These are phyloP conservation scores for Mesorhabditis sp. DNA, from an alignment of 2,888 invertebrate genomes.

Conservation along the genomic window DNA sequence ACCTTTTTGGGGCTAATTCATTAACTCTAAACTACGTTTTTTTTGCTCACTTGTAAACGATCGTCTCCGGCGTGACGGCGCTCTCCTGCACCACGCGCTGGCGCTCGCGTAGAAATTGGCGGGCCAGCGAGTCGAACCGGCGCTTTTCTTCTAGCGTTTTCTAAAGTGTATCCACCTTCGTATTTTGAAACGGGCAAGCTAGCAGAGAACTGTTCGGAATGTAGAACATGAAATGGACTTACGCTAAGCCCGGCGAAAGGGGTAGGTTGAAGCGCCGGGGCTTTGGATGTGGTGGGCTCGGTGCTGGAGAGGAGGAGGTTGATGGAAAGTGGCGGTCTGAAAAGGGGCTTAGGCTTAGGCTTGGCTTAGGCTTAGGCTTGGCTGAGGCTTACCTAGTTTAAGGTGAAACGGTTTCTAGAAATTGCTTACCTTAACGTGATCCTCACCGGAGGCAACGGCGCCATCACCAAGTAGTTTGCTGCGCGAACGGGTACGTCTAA, in stretches of 20 bases:
- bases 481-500: neutral
- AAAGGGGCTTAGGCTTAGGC: too few relatives aligned
- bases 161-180: neutral
- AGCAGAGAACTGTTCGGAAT: neutral
- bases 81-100: neutral
- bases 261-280: neutral
- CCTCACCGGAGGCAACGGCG: neutral
- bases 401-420: neutral
- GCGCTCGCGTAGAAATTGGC: neutral
- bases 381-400: neutral
- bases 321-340: neutral
- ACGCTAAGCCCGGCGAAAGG: neutral
- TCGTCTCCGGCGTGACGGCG: neutral
- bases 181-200: too few relatives aligned
- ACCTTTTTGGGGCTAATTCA: too few relatives aligned
- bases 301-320: conserved; percentile 3
- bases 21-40: too few relatives aligned
- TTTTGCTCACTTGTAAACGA: neutral
- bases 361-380: too few relatives aligned
- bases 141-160: neutral
- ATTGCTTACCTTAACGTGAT: neutral
- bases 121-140: neutral
- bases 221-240: neutral
- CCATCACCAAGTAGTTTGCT: neutral
- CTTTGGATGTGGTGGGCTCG: neutral